Percentiles rank a stretch among this genome's conserved stretches.
phyloP scores from a whole-genome alignment of 2,888 invertebrate species.

The Myopa testacea region DNA sequence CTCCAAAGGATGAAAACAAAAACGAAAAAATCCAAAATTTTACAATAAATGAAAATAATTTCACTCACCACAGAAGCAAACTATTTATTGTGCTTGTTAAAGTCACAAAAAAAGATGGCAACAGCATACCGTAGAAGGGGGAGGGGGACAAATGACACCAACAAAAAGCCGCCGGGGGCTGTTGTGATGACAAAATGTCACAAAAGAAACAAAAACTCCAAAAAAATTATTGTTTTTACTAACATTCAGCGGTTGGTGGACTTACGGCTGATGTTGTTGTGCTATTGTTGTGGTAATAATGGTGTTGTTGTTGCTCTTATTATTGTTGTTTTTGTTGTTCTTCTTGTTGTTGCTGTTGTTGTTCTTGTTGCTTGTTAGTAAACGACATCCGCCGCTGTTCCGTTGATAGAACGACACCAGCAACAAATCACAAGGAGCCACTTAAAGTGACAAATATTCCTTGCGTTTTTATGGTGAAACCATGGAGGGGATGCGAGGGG shows the following conservation, averaged over 20 bases:
- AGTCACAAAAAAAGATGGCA: background rate
- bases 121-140: too few species aligned
- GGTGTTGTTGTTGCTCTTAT: background rate
- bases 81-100: background rate
- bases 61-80: background rate
- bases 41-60: background rate
- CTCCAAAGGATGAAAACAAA: background rate
- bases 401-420: background rate
- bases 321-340: background rate
- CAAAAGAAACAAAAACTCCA: background rate
- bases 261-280: background rate
- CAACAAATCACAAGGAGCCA: constrained; percentile 10
- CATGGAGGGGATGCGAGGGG: background rate
- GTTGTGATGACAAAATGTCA: constrained; percentile 10
- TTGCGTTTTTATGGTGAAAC: background rate
- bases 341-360: background rate
- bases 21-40: background rate
- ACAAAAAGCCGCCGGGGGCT: background rate
- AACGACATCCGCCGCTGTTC: background rate
- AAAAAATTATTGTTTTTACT: background rate
- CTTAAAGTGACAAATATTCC: constrained; percentile 19
- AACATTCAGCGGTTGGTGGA: background rate
- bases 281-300: too few species aligned
- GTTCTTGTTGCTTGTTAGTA: background rate
- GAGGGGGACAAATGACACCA: too few species aligned